Conservation (phyloP, 2,888 invertebrate genomes). For the Colostygia pectinataria region DNA sequence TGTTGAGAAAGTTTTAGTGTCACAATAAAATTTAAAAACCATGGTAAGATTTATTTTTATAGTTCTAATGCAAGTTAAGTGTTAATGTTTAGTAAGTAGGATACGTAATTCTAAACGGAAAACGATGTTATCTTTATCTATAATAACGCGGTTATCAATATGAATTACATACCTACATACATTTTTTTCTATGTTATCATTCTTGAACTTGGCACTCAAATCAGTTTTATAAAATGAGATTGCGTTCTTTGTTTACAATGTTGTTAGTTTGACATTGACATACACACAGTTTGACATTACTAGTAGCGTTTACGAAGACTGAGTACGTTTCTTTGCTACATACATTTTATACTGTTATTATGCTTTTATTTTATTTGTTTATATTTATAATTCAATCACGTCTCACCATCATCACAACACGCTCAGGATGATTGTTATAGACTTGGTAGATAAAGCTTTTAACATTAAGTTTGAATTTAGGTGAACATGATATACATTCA, state of each 20-base stretch:
- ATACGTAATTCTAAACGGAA: neutral
- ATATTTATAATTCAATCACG: neutral
- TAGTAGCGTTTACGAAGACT: conserved; percentile 2
- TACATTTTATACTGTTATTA: no score
- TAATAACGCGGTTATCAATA: neutral
- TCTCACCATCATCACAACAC: no score
- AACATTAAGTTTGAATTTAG: no score
- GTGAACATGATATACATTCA: no score
- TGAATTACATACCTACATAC: no score
- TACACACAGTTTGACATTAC: conserved; percentile 2
- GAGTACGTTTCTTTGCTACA: neutral
- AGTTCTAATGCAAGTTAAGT: neutral
- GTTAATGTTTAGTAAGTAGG: no score
- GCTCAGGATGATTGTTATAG: no score
- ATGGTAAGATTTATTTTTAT: conserved; percentile 12
- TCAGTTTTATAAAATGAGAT: neutral
- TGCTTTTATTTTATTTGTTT: no score
- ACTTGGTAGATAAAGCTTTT: no score
- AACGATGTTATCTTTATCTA: neutral
- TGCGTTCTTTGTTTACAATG: conserved; percentile 12
- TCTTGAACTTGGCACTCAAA: conserved; percentile 15
- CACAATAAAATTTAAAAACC: neutral
- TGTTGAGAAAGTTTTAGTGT: neutral
- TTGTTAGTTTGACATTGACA: neutral
- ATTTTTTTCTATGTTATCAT: conserved; percentile 1